Conservation (phyloP, 1,140 invertebrate genomes). For the Nasonia longicornis region DNA sequence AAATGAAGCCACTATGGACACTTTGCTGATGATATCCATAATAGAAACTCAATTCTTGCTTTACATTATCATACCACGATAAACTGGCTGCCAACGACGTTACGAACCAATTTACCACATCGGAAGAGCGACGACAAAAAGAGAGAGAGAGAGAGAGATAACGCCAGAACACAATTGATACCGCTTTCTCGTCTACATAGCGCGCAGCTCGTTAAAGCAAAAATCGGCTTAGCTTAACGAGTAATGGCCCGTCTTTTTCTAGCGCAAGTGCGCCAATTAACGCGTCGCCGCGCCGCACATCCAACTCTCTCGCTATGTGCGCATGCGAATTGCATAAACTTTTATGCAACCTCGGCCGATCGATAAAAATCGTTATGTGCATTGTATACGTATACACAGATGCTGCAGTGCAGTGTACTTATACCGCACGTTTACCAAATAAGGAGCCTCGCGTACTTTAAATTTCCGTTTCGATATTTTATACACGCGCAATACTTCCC, state of each 20-base stretch:
- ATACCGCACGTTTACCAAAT: background rate
- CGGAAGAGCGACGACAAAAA: no score
- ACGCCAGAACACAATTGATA: no score
- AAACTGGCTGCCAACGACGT: no score
- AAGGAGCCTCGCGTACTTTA: background rate
- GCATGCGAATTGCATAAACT: slow-evolving; percentile 29
- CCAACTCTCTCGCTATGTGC: background rate
- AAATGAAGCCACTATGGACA: no score
- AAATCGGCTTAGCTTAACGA: background rate
- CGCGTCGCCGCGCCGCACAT: background rate
- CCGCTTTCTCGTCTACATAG: background rate
- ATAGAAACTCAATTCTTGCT: no score
- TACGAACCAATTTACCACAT: no score
- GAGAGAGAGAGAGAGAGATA: no score
- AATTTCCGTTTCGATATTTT: slow-evolving; percentile 5
- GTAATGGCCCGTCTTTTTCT: slow-evolving; percentile 21
- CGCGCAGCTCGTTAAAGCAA: slow-evolving; percentile 1
- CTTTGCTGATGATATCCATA: no score
- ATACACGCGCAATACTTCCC: background rate
- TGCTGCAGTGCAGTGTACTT: background rate
- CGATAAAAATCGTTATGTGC: slow-evolving; percentile 9
- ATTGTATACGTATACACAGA: background rate
- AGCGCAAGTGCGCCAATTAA: background rate
- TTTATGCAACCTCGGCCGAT: slow-evolving; percentile 25
- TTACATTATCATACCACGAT: no score